Percentiles rank a stretch among this genome's conserved stretches.
Evolutionary conservation across 1,140 invertebrate genomes (phyloP).

Genomic region (Ylistrum balloti): DNA sequence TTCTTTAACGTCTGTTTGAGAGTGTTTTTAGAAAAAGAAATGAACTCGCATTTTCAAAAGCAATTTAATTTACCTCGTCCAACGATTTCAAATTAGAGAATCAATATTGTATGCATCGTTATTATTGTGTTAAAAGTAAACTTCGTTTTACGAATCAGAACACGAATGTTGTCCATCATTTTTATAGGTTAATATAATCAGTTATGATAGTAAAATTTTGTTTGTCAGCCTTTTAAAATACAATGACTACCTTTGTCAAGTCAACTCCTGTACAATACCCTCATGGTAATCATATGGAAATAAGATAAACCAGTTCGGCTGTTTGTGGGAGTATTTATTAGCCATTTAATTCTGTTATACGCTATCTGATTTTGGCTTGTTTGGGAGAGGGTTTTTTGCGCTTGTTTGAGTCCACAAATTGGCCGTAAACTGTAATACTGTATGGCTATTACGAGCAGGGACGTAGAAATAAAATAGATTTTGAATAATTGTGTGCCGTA

Average conservation of each 20-base stretch:
- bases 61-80: too few relatives aligned
- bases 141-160: background rate
- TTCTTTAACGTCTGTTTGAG: background rate
- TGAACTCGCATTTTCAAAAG: too few relatives aligned
- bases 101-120: too few relatives aligned
- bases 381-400: background rate
- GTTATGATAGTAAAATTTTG: constrained; percentile 1
- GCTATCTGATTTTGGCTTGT: constrained; percentile 16
- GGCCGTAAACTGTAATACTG: constrained; percentile 7
- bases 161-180: background rate
- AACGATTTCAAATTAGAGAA: too few relatives aligned
- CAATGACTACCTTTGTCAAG: background rate
- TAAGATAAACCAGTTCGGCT: background rate
- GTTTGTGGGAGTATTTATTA: background rate
- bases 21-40: too few relatives aligned
- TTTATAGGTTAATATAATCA: constrained; percentile 3
- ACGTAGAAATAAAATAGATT: background rate
- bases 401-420: constrained; percentile 23
- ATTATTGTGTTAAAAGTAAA: background rate
- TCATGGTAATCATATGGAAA: background rate
- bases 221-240: background rate
- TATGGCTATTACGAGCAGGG: constrained; percentile 12
- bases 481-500: background rate
- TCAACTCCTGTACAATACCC: background rate
- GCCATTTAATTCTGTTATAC: background rate